Evolutionary conservation across 2,888 invertebrate genomes (phyloP).

Genomic region (Heliconius ismenius): DNA sequence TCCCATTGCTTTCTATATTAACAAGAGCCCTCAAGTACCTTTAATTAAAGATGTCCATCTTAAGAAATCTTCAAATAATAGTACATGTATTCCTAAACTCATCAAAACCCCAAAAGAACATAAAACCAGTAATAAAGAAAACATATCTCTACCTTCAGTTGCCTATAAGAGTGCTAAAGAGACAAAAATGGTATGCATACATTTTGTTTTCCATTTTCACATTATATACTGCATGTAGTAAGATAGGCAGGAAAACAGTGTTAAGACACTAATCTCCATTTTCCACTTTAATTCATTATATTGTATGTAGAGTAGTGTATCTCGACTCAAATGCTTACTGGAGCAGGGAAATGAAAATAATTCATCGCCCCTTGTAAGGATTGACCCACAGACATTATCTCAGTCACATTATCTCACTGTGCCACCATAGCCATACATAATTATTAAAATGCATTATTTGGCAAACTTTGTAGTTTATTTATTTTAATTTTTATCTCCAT

Average conservation of each 20-base stretch:
- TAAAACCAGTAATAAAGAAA: constrained; percentile 59
- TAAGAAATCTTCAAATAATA: constrained; percentile 57
- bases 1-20: constrained; percentile 71
- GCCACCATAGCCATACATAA: neutral
- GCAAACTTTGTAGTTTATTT: too few relatives aligned
- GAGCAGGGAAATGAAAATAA: neutral
- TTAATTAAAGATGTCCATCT: constrained; percentile 62
- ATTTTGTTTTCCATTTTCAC: neutral
- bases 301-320: neutral
- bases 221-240: neutral
- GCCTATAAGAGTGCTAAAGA: constrained; percentile 68
- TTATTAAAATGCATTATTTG: neutral
- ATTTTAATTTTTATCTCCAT: too few relatives aligned
- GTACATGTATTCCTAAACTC: constrained; percentile 61
- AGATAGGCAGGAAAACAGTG: neutral
- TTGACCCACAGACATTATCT: neutral
- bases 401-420: neutral
- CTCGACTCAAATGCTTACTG: neutral
- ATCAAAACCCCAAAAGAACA: constrained; percentile 46
- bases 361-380: neutral
- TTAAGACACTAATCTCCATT: too few relatives aligned
- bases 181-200: constrained; percentile 62
- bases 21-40: constrained; percentile 61
- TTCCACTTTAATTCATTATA: too few relatives aligned
- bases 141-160: constrained; percentile 57